Conservation (phyloP, 2,888 invertebrate genomes). For the Tetramorium bicarinatum region DNA sequence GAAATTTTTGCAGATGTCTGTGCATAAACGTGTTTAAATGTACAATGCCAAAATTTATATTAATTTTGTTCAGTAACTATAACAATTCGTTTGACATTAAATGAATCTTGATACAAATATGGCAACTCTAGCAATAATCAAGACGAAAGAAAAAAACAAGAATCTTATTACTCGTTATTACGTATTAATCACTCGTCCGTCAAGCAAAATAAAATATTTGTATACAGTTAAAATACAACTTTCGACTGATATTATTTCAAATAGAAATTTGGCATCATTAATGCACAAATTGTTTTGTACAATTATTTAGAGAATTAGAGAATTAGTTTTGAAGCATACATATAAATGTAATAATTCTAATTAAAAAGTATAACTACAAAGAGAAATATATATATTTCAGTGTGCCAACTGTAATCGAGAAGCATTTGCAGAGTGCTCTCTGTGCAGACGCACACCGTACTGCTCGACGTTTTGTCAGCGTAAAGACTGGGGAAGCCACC, state of each 20-base stretch:
- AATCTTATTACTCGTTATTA: too few species aligned
- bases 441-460: conserved; percentile 95
- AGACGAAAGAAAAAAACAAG: too few species aligned
- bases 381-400: conserved; percentile 85
- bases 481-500: conserved; percentile 95
- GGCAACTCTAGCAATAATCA: too few species aligned
- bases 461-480: conserved; percentile 96
- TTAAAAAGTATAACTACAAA: neutral
- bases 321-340: neutral
- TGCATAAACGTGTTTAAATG: too few species aligned
- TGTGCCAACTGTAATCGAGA: conserved; percentile 96
- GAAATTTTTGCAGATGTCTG: too few species aligned
- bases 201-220: too few species aligned
- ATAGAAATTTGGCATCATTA: neutral
- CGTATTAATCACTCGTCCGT: too few species aligned
- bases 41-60: too few species aligned
- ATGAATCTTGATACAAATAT: too few species aligned
- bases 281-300: neutral
- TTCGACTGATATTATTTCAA: neutral
- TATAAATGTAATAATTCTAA: neutral
- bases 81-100: too few species aligned
- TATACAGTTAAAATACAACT: too few species aligned
- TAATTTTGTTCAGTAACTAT: too few species aligned
- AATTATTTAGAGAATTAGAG: neutral
- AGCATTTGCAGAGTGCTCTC: conserved; percentile 94